A percentile compares a stretch with the other conserved stretches of the same genome.
Conservation (phyloP, 2,113 vertebrate species). For the Centropus unirufus region DNA sequence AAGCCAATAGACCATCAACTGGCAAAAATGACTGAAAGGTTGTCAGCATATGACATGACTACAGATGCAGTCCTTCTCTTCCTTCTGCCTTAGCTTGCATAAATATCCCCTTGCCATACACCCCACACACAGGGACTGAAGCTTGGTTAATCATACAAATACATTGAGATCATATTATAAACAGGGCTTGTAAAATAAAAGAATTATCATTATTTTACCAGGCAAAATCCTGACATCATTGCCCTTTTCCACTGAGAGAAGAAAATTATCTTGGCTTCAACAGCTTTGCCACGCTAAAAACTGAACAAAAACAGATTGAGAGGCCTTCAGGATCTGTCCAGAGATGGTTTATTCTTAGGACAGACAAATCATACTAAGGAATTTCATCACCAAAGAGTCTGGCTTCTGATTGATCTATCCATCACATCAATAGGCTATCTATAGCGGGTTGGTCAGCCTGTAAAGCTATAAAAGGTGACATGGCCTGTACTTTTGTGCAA, state of each 20-base stretch:
- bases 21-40: neutral
- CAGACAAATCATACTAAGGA: neutral
- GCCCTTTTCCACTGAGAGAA: neutral
- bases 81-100: neutral
- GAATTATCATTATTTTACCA: neutral
- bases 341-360: neutral
- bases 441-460: neutral
- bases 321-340: neutral
- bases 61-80: neutral
- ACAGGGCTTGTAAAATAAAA: neutral
- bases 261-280: neutral
- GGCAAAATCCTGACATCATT: neutral
- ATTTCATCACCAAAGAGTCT: neutral
- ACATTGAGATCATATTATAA: neutral
- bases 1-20: neutral
- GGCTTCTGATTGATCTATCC: neutral
- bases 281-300: neutral
- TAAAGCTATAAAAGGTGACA: neutral
- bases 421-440: neutral
- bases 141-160: neutral
- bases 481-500: neutral
- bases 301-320: neutral
- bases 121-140: neutral
- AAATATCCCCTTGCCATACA: neutral
- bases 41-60: neutral